phyloP scores from a whole-genome alignment of 1,140 invertebrate species.

The Scylla paramamosain region DNA sequence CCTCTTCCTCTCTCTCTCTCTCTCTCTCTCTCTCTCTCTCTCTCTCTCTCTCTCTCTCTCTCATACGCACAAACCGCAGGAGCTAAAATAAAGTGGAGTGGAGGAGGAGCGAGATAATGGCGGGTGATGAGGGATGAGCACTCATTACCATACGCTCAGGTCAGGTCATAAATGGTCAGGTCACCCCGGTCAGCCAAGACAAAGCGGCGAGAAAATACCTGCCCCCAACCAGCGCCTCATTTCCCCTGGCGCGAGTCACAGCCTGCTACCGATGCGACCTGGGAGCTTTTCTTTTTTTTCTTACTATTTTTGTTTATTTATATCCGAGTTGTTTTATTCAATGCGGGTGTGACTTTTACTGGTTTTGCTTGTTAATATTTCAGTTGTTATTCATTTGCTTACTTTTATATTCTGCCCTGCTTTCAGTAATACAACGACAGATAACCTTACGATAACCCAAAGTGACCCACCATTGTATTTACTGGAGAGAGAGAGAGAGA shows the following conservation, averaged over 20 bases:
- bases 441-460: too few relatives aligned
- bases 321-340: too few relatives aligned
- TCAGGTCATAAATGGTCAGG: slow-evolving; percentile 12
- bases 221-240: too few relatives aligned
- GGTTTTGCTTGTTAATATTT: not conserved
- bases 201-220: too few relatives aligned
- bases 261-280: too few relatives aligned
- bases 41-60: not conserved
- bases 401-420: not conserved
- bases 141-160: not conserved
- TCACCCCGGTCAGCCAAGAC: not conserved
- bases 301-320: too few relatives aligned
- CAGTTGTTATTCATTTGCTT: not conserved
- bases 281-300: too few relatives aligned
- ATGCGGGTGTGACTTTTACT: too few relatives aligned
- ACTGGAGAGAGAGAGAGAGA: too few relatives aligned
- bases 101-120: not conserved
- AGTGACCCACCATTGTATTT: too few relatives aligned
- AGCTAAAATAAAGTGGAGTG: not conserved
- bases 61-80: not conserved
- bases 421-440: not conserved
- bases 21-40: slow-evolving; percentile 20
- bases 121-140: not conserved
- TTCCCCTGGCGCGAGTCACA: too few relatives aligned
- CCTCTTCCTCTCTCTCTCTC: not conserved